Percentiles rank a stretch among this genome's conserved stretches.
Conservation (phyloP, 2,888 invertebrate genomes). For the Tenthredo amoena region DNA sequence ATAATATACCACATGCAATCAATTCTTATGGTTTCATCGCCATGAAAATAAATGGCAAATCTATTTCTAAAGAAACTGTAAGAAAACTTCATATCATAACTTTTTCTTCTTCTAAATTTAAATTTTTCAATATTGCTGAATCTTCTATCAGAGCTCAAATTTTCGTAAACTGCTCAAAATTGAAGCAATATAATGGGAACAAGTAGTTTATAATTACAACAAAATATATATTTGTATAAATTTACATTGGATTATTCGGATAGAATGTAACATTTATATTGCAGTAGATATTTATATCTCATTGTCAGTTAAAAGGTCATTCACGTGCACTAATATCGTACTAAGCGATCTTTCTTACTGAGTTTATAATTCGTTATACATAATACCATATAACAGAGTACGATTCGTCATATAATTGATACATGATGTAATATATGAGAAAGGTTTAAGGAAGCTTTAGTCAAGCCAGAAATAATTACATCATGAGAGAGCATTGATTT, state of each 20-base stretch:
- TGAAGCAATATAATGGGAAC: not conserved
- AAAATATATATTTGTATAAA: constrained; percentile 33
- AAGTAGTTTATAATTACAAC: not conserved
- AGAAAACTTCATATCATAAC: not conserved
- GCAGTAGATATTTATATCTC: constrained; percentile 54
- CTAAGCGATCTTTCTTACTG: not conserved
- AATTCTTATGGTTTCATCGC: not conserved
- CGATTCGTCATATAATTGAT: not conserved
- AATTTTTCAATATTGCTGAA: not conserved
- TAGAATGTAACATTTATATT: constrained; percentile 45
- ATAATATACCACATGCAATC: constrained; percentile 10
- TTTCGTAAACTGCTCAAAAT: not conserved
- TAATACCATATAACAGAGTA: constrained; percentile 11
- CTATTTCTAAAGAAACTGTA: not conserved
- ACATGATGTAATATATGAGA: not conserved
- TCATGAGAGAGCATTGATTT: constrained; percentile 24
- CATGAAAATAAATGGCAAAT: not conserved
- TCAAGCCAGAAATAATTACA: not conserved
- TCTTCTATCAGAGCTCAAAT: not conserved
- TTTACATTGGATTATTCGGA: constrained; percentile 20
- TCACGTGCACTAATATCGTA: not conserved
- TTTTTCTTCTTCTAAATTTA: constrained; percentile 8
- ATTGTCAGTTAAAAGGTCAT: constrained; percentile 39
- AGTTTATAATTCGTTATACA: not conserved
- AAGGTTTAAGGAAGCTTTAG: constrained; percentile 1